Evolutionary conservation across 2,888 invertebrate genomes (phyloP), one percentile per base, ranked within the genome.

Genomic region (Cepaea hortensis): DNA sequence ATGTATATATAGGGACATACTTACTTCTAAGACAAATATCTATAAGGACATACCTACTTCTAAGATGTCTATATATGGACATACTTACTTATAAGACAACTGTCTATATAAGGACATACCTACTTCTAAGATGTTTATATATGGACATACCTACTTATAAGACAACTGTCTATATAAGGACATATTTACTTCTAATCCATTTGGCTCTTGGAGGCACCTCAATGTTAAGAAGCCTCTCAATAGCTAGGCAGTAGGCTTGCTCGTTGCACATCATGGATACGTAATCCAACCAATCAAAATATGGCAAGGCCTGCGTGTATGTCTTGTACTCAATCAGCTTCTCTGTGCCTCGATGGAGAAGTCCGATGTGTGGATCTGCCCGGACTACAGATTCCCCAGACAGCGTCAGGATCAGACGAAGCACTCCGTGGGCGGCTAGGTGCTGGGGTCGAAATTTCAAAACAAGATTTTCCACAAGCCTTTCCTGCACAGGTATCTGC

Each of bases 231-330:
- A 99, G 95, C 92, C 99, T 99, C 94, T 99, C 99, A 0, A 99
- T 97, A 0, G 99, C 99, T 87, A 99, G 94, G 0, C 98, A 98
- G 95, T 97, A 99, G 93, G 98, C 97, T 93, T 99, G 99, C 93
- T 99, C 99, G 94, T 99, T 99, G 95, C 97, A 98, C 99, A 99
- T 99, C 99, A 99, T 99, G 0, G 99, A 99, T 0, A 99, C 98
- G 93, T 99, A 99, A 95, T 99, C 99, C 85, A 99, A 95, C 0
- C 98, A 96, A 95, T 99, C 99, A 94, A 99, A 99, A 95, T 99
- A 99, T 0, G 99, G 99, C 90, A 99, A 95, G 89, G 94, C 94
- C 95, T 99, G 99, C 3, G 97, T 97, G 95, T 98, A 99, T 0
- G 99, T 99, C 95, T 99, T 99, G 95, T 99, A 98, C 94, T 99